A percentile compares a stretch with the other conserved stretches of the same genome.
Conservation (phyloP, 1,140 invertebrate species). For the Thaumetopoea pityocampa region DNA sequence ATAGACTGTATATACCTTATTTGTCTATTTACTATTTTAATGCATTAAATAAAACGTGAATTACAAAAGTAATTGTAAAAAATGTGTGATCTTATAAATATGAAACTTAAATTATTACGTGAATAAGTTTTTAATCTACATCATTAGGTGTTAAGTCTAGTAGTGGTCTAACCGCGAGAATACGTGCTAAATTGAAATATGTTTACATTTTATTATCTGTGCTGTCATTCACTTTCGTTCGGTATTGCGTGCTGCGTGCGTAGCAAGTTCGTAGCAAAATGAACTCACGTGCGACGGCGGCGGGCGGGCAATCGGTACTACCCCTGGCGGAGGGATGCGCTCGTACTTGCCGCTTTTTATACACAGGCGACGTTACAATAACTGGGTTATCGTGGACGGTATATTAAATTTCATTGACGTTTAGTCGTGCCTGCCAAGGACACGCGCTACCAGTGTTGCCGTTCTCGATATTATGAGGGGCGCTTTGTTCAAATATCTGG, state of each 20-base stretch:
- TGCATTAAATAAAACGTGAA: too few species aligned
- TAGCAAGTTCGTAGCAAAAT: slow-evolving; percentile 39
- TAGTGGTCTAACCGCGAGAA: too few species aligned
- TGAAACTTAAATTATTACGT: too few species aligned
- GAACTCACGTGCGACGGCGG: slow-evolving; percentile 64
- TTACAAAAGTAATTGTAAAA: too few species aligned
- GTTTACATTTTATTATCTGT: too few species aligned
- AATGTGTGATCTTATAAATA: too few species aligned
- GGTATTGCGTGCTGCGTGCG: slow-evolving; percentile 37
- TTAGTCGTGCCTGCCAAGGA: slow-evolving; percentile 52
- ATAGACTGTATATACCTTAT: too few species aligned
- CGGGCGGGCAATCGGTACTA: slow-evolving; percentile 62
- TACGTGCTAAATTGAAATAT: too few species aligned
- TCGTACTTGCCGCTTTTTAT: slow-evolving; percentile 62
- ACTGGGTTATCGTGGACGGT: slow-evolving; percentile 64
- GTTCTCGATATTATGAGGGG: slow-evolving; percentile 28
- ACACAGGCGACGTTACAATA: slow-evolving; percentile 53
- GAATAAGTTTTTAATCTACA: too few species aligned
- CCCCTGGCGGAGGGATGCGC: slow-evolving; percentile 41
- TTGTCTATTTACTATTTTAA: too few species aligned
- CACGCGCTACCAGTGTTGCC: slow-evolving; percentile 40
- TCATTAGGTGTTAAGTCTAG: too few species aligned
- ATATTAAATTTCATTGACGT: slow-evolving; percentile 69
- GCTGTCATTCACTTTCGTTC: too few species aligned
- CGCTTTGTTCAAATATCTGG: slow-evolving; percentile 19